Evolutionary conservation across 2,888 invertebrate species (phyloP).

Genomic region (Rhingia rostrata): DNA sequence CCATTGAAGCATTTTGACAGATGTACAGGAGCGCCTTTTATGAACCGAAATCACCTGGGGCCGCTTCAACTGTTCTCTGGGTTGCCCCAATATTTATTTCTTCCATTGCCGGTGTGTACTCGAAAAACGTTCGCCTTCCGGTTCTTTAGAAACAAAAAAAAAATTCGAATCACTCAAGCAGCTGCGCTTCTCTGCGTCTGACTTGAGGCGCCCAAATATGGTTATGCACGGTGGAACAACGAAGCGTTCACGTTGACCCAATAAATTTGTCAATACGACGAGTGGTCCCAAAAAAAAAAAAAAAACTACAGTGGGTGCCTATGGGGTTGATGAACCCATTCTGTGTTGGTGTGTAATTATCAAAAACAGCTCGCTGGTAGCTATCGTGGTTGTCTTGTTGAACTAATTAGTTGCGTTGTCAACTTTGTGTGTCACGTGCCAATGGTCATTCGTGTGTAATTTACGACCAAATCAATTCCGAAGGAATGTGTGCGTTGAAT

Average conservation of each 20-base stretch:
- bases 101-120: slow-evolving; percentile 27
- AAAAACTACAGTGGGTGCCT: neutral
- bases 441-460: slow-evolving; percentile 47
- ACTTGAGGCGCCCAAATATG: slow-evolving; percentile 42
- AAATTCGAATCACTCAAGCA: slow-evolving; percentile 58
- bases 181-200: slow-evolving; percentile 35
- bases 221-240: slow-evolving; percentile 48
- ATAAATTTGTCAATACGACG: slow-evolving; percentile 57
- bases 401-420: slow-evolving; percentile 65
- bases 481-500: slow-evolving; percentile 13
- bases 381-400: slow-evolving; percentile 22
- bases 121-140: slow-evolving; percentile 38
- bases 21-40: slow-evolving; percentile 19
- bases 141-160: slow-evolving; percentile 15
- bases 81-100: slow-evolving; percentile 47
- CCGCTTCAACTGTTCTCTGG: slow-evolving; percentile 30
- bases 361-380: slow-evolving; percentile 8
- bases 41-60: slow-evolving; percentile 44
- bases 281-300: neutral
- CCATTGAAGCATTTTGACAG: slow-evolving; percentile 35
- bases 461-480: slow-evolving; percentile 48
- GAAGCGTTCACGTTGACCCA: slow-evolving; percentile 61
- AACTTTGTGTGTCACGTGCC: slow-evolving; percentile 69
- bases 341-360: slow-evolving; percentile 27
- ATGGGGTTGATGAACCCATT: slow-evolving; percentile 48